Percentiles rank a stretch among this genome's conserved stretches.
Conservation (phyloP, 1,140 invertebrate species). For the Stegodyphus dumicola region DNA sequence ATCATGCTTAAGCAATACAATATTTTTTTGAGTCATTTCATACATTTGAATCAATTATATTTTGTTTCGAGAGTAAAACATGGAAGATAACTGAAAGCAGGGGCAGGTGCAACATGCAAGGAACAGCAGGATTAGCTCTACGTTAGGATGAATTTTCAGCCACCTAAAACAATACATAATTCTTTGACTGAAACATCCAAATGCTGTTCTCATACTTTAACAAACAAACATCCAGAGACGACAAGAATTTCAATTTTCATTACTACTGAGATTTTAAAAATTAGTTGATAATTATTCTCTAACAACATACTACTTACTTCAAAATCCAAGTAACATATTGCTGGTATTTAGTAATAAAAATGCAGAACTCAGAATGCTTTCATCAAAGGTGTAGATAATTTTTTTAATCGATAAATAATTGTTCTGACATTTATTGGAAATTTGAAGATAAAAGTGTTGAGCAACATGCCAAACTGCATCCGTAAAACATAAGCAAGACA, state of each 20-base stretch:
- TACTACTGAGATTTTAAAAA: background rate
- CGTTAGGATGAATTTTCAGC: slow-evolving; percentile 1
- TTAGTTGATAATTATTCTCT: background rate
- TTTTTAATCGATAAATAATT: no score
- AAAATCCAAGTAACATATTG: background rate
- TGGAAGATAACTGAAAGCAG: slow-evolving; percentile 28
- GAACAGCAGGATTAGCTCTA: slow-evolving; percentile 43
- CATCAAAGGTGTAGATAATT: no score
- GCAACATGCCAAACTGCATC: no score
- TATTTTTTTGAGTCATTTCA: no score
- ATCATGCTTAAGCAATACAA: no score
- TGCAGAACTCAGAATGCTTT: no score
- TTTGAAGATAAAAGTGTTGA: no score
- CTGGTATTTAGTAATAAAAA: no score
- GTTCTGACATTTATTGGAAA: no score
- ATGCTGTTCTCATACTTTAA: slow-evolving; percentile 21
- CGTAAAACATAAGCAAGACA: no score
- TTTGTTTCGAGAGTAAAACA: slow-evolving; percentile 38
- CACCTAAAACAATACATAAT: slow-evolving; percentile 4
- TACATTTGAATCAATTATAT: background rate
- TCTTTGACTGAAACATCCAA: slow-evolving; percentile 28
- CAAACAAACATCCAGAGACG: background rate
- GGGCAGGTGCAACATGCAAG: slow-evolving; percentile 51
- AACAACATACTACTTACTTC: background rate
- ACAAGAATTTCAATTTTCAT: background rate